Evolutionary conservation across 2,888 invertebrate genomes (phyloP), one percentile per base, ranked within the genome.

Genomic region (Drosophila robusta): DNA sequence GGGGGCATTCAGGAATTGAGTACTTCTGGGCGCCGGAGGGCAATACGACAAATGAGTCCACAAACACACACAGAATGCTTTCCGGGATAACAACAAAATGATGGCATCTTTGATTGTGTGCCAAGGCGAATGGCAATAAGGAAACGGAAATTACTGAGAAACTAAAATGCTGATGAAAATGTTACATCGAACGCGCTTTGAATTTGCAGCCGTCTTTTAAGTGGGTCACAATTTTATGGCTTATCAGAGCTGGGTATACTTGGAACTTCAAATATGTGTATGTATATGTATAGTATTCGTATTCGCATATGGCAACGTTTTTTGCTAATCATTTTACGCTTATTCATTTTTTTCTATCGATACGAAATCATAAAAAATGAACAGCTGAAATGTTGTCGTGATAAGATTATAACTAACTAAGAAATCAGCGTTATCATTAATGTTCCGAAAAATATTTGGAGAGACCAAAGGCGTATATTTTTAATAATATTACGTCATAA

Each of bases 121-220:
- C 52, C 52, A 62, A 55, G 14, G 18, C 45, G 44, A 62, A 51
- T 65, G 55, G 56, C 78, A 82, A 70, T 69, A 70, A 42, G 64
- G 55, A 69, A 72, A 65, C 44, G 72, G 63, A 78, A 69, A 73
- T 62, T 51, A 36, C 56, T 39, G 49, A 55, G 58, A 75, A 56
- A 57, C 49, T 46, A 60, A 52, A 7, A 12, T 26, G 36, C 34
- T 45, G 42, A 24, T 47, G 46, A 54, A 50, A 64, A 47, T 57
- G 62, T 60, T 50, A 70, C 70, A 70, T 62, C 66, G 54, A 73
- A 73, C 44, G 61, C 58, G 18, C 38, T 42, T 22, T 8, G 6
- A 34, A 57, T 49, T 49, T 34, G 52, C 45, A 54, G 6, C 24
- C 46, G 22, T 57, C 24, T 7, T 24, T 18, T 18, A 57, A 45